These are phyloP conservation scores for Discoglossus pictus DNA, from an alignment of 2,797 vertebrate genomes.

Conservation along the genomic window DNA sequence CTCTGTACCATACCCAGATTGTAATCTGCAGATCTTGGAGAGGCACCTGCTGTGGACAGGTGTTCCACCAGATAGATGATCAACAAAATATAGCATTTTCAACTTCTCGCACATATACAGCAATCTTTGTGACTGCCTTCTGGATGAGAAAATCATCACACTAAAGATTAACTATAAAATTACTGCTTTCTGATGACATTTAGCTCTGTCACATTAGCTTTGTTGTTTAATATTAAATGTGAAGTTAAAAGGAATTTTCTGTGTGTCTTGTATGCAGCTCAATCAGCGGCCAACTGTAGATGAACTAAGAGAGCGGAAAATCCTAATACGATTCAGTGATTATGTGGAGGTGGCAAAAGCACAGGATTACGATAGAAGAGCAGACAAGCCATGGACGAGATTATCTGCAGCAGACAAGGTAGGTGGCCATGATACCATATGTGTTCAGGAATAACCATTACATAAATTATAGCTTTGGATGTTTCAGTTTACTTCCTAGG, in stretches of 20 bases:
- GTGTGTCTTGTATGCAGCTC: slow-evolving; percentile 70
- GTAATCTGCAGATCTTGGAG: neutral
- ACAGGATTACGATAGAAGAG: slow-evolving; percentile 95
- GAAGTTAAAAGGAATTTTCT: neutral
- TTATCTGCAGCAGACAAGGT: slow-evolving; percentile 97
- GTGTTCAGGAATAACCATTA: neutral
- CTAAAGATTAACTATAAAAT: no score
- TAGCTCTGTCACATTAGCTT: no score
- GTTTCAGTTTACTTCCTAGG: no score
- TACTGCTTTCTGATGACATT: no score
- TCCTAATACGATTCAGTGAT: slow-evolving; percentile 97
- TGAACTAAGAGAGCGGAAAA: slow-evolving; percentile 94
- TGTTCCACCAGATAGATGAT: slow-evolving; percentile 1
- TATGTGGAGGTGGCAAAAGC: slow-evolving; percentile 99
- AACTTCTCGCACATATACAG: no score
- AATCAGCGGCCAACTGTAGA: slow-evolving; percentile 97
- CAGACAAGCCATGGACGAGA: slow-evolving; percentile 96
- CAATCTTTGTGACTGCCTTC: no score
- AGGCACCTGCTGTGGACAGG: neutral
- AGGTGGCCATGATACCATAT: slow-evolving; percentile 7
- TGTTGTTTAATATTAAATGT: neutral
- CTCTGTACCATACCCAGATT: neutral
- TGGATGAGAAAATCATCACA: no score
- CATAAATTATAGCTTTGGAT: no score
- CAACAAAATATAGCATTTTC: no score